phyloP scores from a whole-genome alignment of 2,113 vertebrate species.

The Cyanocitta stelleri region DNA sequence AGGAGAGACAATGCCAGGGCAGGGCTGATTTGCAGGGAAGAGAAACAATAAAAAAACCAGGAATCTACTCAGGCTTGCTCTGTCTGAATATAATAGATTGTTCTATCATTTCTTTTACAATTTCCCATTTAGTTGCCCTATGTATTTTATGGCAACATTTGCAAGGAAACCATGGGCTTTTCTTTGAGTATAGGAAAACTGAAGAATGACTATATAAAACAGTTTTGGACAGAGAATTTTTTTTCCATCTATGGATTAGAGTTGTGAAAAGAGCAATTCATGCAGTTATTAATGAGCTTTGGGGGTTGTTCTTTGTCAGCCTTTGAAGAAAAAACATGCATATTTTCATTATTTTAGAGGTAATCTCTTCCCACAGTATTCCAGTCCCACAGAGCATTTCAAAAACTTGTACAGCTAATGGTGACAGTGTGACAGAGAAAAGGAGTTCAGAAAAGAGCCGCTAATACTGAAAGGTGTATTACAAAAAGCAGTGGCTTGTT shows the following conservation, averaged over 20 bases:
- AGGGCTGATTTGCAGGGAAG: not conserved
- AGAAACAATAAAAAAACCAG: not conserved
- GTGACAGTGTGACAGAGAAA: slow-evolving; percentile 18
- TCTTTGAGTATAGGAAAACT: not conserved
- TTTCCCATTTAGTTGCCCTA: not conserved
- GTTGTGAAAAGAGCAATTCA: not conserved
- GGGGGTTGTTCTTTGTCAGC: not conserved
- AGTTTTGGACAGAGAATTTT: not conserved
- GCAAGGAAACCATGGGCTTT: not conserved
- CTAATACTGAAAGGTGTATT: not conserved
- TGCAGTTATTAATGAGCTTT: not conserved
- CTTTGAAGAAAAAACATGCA: not conserved
- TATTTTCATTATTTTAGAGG: slow-evolving; percentile 21
- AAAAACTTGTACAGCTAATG: not conserved
- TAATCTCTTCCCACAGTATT: slow-evolving; percentile 1
- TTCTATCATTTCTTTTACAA: not conserved
- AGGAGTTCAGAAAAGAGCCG: not conserved
- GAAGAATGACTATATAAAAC: not conserved
- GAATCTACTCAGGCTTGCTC: not conserved
- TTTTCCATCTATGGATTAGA: not conserved
- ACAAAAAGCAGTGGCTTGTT: not conserved
- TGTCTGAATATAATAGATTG: not conserved
- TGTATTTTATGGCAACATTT: not conserved
- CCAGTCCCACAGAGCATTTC: not conserved
- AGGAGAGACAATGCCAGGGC: not conserved